phyloP scores from a whole-genome alignment of 2,888 invertebrate species.

The Limulus polyphemus region DNA sequence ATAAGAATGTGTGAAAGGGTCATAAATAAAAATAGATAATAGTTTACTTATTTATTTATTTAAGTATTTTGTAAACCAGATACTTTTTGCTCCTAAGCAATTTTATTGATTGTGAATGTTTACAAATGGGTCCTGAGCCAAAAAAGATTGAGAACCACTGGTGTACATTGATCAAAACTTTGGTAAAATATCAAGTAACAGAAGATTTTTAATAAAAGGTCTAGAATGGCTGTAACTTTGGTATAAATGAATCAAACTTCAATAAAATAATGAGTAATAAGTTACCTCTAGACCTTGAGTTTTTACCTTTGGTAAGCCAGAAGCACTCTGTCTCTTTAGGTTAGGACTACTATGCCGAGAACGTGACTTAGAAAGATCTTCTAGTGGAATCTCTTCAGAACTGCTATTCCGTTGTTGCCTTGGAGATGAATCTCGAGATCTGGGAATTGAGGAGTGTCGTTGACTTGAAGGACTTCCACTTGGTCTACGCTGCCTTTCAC shows the following conservation, averaged over 20 bases:
- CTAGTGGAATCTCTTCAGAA: constrained; percentile 35
- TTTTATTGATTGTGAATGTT: neutral
- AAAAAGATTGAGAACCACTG: neutral
- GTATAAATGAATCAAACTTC: neutral
- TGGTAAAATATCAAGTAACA: neutral
- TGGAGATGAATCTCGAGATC: constrained; percentile 24
- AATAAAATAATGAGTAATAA: neutral
- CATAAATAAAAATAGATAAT: neutral
- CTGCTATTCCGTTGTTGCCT: constrained; percentile 11
- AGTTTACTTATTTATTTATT: no score
- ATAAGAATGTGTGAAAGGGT: neutral
- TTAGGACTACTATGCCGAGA: constrained; percentile 19
- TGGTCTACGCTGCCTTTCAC: constrained; percentile 10
- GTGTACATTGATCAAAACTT: neutral
- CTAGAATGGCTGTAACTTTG: neutral
- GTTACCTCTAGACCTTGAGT: neutral
- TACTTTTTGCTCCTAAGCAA: no score
- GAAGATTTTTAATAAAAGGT: neutral
- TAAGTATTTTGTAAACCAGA: no score
- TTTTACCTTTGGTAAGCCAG: constrained; percentile 20
- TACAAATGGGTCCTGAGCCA: neutral
- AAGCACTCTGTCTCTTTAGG: constrained; percentile 12
- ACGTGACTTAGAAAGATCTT: constrained; percentile 31
- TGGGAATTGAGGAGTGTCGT: constrained; percentile 7
- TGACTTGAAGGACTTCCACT: constrained; percentile 23